Conservation (phyloP, 2,888 invertebrate genomes). For the Nemotelus pantherinus region DNA sequence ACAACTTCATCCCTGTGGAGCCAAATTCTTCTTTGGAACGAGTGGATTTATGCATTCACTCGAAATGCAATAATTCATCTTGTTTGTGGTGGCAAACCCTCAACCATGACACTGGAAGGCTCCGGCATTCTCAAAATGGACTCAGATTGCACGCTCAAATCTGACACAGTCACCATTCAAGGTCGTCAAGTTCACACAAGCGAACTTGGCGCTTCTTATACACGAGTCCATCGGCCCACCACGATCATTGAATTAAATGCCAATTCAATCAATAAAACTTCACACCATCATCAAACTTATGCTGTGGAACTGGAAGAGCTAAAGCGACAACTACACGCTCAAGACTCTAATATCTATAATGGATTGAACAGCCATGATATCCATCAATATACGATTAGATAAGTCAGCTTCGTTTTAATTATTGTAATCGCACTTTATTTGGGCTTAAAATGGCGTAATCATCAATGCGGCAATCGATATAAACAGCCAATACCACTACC, state of each 20-base stretch:
- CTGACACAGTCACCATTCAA: too few species aligned
- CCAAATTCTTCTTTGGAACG: not conserved
- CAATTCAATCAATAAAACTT: not conserved
- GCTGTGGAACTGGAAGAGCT: not conserved
- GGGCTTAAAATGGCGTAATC: too few species aligned
- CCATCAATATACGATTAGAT: too few species aligned
- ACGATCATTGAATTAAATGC: not conserved
- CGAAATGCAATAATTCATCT: not conserved
- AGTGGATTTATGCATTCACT: not conserved
- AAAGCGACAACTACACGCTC: not conserved
- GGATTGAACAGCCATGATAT: not conserved
- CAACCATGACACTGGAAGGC: too few species aligned
- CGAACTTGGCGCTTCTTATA: not conserved
- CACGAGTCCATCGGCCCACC: not conserved
- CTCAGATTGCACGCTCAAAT: too few species aligned
- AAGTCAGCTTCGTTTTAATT: too few species aligned
- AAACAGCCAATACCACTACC: too few species aligned
- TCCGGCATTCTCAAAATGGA: too few species aligned
- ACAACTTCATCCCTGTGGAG: not conserved
- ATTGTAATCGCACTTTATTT: too few species aligned
- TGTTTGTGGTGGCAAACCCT: too few species aligned
- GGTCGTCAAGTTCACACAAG: too few species aligned
- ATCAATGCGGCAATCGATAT: too few species aligned
- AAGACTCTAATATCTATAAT: not conserved
- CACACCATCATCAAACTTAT: not conserved